Conservation (phyloP, 2,888 invertebrate genomes). For the Drosophila stalkeri region DNA sequence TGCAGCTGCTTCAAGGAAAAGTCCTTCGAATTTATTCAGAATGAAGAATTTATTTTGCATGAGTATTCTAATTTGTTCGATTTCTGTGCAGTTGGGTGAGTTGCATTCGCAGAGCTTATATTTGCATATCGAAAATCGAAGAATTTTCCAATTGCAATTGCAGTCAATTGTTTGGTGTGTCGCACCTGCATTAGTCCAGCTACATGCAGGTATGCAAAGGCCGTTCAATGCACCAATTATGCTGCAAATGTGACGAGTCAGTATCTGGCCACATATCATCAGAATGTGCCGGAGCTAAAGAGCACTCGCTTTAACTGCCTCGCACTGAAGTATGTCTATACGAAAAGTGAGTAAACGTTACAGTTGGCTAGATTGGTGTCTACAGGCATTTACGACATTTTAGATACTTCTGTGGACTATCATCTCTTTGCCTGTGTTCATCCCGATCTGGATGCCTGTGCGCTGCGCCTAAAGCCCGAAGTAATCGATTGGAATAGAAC, state of each 20-base stretch:
- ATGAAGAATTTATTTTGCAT: not conserved
- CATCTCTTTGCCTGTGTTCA: slow-evolving; percentile 5
- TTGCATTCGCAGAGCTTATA: not conserved
- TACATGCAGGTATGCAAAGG: not conserved
- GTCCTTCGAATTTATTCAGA: not conserved
- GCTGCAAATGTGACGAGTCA: not conserved
- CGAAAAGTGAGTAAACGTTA: slow-evolving; percentile 1
- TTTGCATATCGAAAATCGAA: not conserved
- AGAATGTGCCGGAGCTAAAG: not conserved
- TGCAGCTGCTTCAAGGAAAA: no score
- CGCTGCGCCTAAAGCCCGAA: slow-evolving; percentile 6
- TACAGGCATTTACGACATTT: no score
- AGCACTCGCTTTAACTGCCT: slow-evolving; percentile 5
- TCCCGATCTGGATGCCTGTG: not conserved
- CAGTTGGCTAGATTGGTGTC: no score
- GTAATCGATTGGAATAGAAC: not conserved
- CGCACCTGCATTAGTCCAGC: slow-evolving; percentile 5
- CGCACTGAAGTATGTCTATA: slow-evolving; percentile 4
- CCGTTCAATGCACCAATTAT: not conserved
- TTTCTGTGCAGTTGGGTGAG: slow-evolving; percentile 3
- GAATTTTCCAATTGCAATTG: not conserved
- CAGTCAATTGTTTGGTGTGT: not conserved
- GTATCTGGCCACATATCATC: slow-evolving; percentile 3
- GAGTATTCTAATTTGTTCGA: not conserved
- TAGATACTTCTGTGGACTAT: slow-evolving; percentile 9